A percentile compares a stretch with the other conserved stretches of the same genome.
Evolutionary conservation across 2,888 invertebrate genomes (phyloP).

Genomic region (Schizotus pectinicornis): DNA sequence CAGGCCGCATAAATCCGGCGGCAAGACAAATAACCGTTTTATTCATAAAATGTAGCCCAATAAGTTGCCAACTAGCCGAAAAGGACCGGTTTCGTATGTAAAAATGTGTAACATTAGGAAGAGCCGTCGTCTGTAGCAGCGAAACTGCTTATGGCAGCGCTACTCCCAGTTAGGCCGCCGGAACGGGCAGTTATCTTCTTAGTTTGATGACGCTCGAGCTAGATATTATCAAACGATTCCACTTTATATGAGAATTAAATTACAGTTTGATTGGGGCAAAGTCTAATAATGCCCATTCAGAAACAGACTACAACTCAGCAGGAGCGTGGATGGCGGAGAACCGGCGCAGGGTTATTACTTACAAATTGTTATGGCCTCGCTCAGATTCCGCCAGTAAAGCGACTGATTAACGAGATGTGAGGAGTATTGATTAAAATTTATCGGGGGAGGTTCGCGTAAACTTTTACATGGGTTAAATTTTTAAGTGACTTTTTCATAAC

Average conservation of each 20-base stretch:
- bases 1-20: neutral
- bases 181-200: slow-evolving; percentile 19
- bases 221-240: slow-evolving; percentile 40
- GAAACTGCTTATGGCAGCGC: slow-evolving; percentile 13
- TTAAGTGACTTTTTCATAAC: no score
- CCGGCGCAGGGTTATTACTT: no score
- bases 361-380: no score
- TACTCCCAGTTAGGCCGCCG: slow-evolving; percentile 9
- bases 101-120: slow-evolving; percentile 9
- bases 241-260: slow-evolving; percentile 44
- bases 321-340: slow-evolving; percentile 4
- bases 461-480: no score
- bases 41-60: slow-evolving; percentile 5
- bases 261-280: slow-evolving; percentile 43
- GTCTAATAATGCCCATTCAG: slow-evolving; percentile 45
- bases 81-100: slow-evolving; percentile 5
- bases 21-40: slow-evolving; percentile 9
- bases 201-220: slow-evolving; percentile 38
- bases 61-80: slow-evolving; percentile 7
- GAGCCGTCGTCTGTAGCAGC: slow-evolving; percentile 5
- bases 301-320: slow-evolving; percentile 38
- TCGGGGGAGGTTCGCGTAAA: no score
- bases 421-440: no score
- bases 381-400: no score
- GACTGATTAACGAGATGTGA: no score